A percentile compares a stretch with the other conserved stretches of the same genome.
Conservation (phyloP, 1,140 invertebrate species). For the Euwallacea fornicatus region DNA sequence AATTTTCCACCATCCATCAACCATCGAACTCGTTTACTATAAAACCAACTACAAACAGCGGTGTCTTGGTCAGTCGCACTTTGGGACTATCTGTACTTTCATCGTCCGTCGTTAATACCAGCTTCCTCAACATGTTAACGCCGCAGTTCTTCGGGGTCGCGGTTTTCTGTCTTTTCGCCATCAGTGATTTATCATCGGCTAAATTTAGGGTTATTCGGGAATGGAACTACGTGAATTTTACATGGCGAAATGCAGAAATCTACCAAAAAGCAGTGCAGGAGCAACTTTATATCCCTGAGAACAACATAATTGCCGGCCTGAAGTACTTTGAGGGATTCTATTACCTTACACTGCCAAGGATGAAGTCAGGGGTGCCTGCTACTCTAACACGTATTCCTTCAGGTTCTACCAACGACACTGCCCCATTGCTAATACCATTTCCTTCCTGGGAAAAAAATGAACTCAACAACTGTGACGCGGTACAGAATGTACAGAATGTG, state of each 20-base stretch:
- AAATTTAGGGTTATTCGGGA: constrained; percentile 46
- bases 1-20: constrained; percentile 28
- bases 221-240: constrained; percentile 52
- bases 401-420: constrained; percentile 55
- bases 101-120: not conserved
- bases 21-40: constrained; percentile 3
- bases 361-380: constrained; percentile 66
- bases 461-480: constrained; percentile 62
- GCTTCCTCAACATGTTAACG: constrained; percentile 15
- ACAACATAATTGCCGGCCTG: constrained; percentile 64
- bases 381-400: constrained; percentile 64
- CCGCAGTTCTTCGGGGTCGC: not conserved
- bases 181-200: constrained; percentile 10
- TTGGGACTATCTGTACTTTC: not conserved
- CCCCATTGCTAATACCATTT: constrained; percentile 64
- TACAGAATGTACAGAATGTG: constrained; percentile 72
- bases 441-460: constrained; percentile 71
- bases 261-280: constrained; percentile 52
- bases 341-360: constrained; percentile 66
- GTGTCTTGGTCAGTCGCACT: constrained; percentile 29
- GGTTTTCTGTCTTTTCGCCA: constrained; percentile 15
- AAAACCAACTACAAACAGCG: constrained; percentile 24
- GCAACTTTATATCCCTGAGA: constrained; percentile 61
- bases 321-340: constrained; percentile 65
- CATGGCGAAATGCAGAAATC: constrained; percentile 43